These are phyloP conservation scores for Drosophila diplacantha DNA, from an alignment of 2,888 invertebrate genomes.

Conservation along the genomic window DNA sequence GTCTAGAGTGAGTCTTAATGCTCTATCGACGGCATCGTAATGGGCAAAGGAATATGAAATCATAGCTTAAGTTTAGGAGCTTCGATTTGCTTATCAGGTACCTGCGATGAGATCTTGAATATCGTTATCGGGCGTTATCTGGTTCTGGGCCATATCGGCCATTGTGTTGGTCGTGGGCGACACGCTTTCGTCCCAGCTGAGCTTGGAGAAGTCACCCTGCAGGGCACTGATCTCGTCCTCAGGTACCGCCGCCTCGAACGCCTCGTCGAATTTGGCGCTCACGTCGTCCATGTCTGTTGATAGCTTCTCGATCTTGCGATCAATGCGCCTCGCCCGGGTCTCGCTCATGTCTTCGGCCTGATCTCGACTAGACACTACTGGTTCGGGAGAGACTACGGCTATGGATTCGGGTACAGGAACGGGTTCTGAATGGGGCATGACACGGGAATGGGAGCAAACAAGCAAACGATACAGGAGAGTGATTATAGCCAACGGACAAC, in stretches of 20 bases:
- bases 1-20: constrained; percentile 34
- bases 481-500: constrained; percentile 54
- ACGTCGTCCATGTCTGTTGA: constrained; percentile 73
- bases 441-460: constrained; percentile 45
- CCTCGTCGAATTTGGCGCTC: constrained; percentile 72
- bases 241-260: constrained; percentile 73
- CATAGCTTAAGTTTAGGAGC: constrained; percentile 19
- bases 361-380: constrained; percentile 53
- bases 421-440: constrained; percentile 20
- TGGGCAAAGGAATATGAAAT: constrained; percentile 27
- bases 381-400: constrained; percentile 7
- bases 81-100: constrained; percentile 50
- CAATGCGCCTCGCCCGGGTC: constrained; percentile 72
- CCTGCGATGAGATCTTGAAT: constrained; percentile 77
- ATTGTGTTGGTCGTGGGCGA: constrained; percentile 76
- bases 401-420: constrained; percentile 6
- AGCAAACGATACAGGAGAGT: constrained; percentile 49
- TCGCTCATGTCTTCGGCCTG: constrained; percentile 52
- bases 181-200: constrained; percentile 78
- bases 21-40: constrained; percentile 49
- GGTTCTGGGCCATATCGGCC: constrained; percentile 76
- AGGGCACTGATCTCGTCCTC: constrained; percentile 77
- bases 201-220: constrained; percentile 77
- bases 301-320: constrained; percentile 76
- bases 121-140: constrained; percentile 76